Conservation (phyloP, 2,888 invertebrate genomes). For the Plutella xylostella region DNA sequence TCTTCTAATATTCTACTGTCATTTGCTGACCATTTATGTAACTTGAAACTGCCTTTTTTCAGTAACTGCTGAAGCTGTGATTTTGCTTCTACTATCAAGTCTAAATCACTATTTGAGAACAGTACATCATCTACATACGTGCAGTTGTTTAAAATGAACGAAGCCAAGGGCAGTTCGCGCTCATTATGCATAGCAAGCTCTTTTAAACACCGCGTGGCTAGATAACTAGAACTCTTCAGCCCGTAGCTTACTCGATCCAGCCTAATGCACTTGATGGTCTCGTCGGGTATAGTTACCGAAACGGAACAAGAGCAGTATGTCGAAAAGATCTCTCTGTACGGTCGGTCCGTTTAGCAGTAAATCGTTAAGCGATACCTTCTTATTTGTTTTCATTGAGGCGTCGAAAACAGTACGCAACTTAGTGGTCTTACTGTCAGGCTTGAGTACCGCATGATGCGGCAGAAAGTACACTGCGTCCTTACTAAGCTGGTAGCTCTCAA, state of each 20-base stretch:
- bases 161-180: neutral
- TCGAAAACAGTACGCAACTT: too few species aligned
- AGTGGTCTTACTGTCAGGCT: too few species aligned
- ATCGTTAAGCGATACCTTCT: too few species aligned
- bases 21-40: neutral
- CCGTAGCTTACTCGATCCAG: neutral
- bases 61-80: neutral
- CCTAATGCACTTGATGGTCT: neutral
- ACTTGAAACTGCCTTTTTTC: neutral
- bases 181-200: neutral
- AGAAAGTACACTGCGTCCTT: too few species aligned
- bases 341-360: too few species aligned
- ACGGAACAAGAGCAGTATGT: too few species aligned
- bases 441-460: too few species aligned
- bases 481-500: too few species aligned
- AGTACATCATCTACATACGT: slow-evolving; percentile 3
- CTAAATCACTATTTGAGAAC: too few species aligned
- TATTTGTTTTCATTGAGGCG: too few species aligned
- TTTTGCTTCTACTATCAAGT: neutral
- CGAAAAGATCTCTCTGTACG: too few species aligned
- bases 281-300: too few species aligned
- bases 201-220: neutral
- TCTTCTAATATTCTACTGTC: neutral
- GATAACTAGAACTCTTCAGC: neutral
- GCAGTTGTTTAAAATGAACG: neutral